Evolutionary conservation across 2,113 vertebrate genomes (phyloP), one percentile per base, ranked within the genome.

Genomic region (Anthoscopus minutus): DNA sequence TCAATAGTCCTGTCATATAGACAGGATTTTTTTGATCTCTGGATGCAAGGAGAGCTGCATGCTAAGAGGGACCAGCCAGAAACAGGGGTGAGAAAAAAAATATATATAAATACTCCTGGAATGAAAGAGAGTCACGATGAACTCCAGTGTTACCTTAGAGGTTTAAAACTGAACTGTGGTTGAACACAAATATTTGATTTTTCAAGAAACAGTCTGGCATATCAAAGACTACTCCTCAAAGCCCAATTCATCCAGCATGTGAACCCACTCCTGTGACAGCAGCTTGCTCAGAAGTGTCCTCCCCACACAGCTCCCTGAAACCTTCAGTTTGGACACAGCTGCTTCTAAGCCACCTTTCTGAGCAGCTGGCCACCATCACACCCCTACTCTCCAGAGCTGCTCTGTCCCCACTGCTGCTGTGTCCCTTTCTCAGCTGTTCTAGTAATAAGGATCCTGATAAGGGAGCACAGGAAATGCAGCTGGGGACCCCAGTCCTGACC

Each of bases 121-220:
- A 96, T 94, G 95, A 97, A 96, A 93, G 77, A 60, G 64, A 95
- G 84, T 76, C 69, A 93, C 2, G 0, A 60, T 56, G 15, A 79
- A n/a, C 11, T 87, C 84, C 91, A 58, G 2, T 51, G 48, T 40
- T 57, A 70, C 88, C 77, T 89, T 40, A 30, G 92, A 92, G 74
- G 50, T 88, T 94, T 97, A 89, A 94, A 95, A 96, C 89, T 70
- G 79, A 97, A 96, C 93, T 94, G 61, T 93, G 56, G 64, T 73
- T 93, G 93, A 96, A 97, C 83, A 66, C 91, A 96, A 97, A 97
- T 88, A 94, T 96, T 97, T 97, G 93, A 71, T 92, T 97, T 96
- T 84, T 81, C 73, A 69, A 56, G 79, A 90, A 88, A 91, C 74
- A 92, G 60, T 0, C 21, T 87, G 60, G 44, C 27, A 37, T 90